Conservation (phyloP, 2,113 vertebrate species). For the Oenanthe melanoleuca region DNA sequence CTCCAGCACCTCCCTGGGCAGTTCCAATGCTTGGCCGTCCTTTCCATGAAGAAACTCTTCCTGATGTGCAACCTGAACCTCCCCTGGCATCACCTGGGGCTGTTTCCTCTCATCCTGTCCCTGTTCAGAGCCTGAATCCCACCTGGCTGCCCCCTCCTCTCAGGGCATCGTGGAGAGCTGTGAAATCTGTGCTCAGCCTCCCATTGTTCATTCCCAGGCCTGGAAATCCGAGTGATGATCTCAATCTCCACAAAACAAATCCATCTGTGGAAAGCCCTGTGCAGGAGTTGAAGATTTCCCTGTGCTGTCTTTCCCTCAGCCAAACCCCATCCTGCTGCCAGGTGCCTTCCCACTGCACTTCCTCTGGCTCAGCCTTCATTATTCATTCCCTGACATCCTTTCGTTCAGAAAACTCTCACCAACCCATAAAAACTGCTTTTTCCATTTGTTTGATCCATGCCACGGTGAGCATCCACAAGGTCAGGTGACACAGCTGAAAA, state of each 20-base stretch:
- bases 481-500: not conserved
- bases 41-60: not conserved
- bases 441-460: not conserved
- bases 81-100: not conserved
- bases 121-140: not conserved
- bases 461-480: not conserved
- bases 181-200: not conserved
- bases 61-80: not conserved
- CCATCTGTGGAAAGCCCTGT: not conserved
- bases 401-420: not conserved
- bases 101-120: accelerated
- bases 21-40: not conserved
- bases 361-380: not conserved
- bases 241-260: not conserved
- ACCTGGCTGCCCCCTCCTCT: not conserved
- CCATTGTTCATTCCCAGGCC: not conserved
- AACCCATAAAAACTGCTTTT: not conserved
- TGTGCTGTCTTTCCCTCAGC: not conserved
- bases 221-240: not conserved
- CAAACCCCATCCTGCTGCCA: not conserved
- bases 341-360: not conserved
- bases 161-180: not conserved
- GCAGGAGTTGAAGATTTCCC: not conserved
- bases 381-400: not conserved
- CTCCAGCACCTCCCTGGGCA: accelerated